Base-by-base conservation (phyloP, 2,888 invertebrate genomes). In the Tenthredo scrophulariae region DNA sequence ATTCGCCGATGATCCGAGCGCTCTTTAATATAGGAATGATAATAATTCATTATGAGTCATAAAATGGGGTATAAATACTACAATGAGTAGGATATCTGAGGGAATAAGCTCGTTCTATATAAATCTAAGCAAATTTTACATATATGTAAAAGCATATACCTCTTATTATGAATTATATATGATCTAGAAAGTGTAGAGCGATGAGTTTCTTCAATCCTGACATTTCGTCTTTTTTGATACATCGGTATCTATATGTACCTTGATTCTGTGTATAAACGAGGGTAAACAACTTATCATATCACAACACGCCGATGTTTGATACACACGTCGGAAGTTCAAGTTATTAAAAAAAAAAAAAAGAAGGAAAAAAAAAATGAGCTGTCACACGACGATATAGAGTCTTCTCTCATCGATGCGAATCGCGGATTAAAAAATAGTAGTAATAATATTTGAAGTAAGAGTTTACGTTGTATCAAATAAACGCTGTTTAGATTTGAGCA, bases 301-400 rank as follows among this genome's bases (percentile, higher is more conserved):
- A n/a, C 18, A 43, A 74, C 74, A 74, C 74, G 74, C 26, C 74
- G 10, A 26, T 46, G 74, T 74, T 74, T 74, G 43, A 74, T 46
- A 40, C 22, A 50, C 2, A 50, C 50, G 46, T 46, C 43, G 43
- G 74, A 26, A 74, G 22, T 40, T 40, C 37, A 29, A 13, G 70
- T 29, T 37, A n/a, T 18, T 37, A 70, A 18, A 67, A 67, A 9
- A 65, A 65, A 58, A 22, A 29, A 2, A 29, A 7, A n/a, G 22
- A 58, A 4, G n/a, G n/a, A 62, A 9, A 22, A 22, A 65, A 26
- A 65, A 22, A 65, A 26, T 13, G 13, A 65, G 29, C 46, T 4
- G 46, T 15, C 46, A 46, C 4, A 46, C 46, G 46, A 15, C 46
- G 46, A 15, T 46, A 46, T 13, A 15, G 46, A 46, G 13, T 46